A percentile compares a stretch with the other conserved stretches of the same genome.
phyloP scores from a whole-genome alignment of 2,797 vertebrate genomes.

The Ciconia nigra region DNA sequence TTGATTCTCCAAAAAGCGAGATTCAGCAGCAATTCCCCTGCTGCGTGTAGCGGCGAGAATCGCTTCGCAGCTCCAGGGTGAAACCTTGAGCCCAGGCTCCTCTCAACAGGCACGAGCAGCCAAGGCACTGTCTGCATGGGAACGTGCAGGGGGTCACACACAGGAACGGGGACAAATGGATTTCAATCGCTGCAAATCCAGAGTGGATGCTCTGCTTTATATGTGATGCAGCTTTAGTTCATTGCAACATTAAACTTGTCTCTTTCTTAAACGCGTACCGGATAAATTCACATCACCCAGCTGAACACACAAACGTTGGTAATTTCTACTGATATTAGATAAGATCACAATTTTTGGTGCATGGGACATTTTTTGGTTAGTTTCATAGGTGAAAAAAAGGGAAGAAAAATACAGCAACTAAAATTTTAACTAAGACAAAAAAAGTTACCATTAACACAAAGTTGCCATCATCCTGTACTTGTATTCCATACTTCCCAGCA shows the following conservation, averaged over 20 bases:
- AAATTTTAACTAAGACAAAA: not conserved
- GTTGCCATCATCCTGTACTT: not conserved
- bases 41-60: rapidly evolving
- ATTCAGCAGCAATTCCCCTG: not conserved
- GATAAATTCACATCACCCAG: not conserved
- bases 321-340: not conserved
- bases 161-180: rapidly evolving
- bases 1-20: rapidly evolving
- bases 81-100: too few relatives aligned
- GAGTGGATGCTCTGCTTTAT: not conserved
- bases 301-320: not conserved
- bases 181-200: not conserved
- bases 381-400: not conserved
- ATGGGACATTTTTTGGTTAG: not conserved
- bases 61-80: rapidly evolving
- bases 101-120: not conserved
- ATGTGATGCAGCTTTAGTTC: not conserved
- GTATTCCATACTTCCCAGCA: not conserved
- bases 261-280: rapidly evolving
- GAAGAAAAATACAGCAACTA: not conserved
- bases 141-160: rapidly evolving
- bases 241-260: not conserved
- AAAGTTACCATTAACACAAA: not conserved
- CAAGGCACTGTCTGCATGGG: rapidly evolving
- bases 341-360: not conserved